Evolutionary conservation across 2,113 vertebrate species (phyloP), one percentile per base, ranked within the genome.

Genomic region (Cynocephalus volans): DNA sequence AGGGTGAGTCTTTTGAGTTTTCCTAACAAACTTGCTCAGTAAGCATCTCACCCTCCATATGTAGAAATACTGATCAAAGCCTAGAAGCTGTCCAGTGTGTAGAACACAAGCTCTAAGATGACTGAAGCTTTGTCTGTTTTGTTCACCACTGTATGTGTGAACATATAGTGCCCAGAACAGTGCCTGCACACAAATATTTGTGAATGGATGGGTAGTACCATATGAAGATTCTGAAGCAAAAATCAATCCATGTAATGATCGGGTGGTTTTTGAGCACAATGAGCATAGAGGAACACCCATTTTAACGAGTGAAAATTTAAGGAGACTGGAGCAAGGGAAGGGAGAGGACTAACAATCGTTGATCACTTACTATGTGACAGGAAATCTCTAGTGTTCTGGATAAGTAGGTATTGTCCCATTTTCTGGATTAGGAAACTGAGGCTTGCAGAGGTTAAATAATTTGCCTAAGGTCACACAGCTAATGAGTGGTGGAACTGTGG

Each of bases 301-400:
- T 77, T 77, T 84, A 88, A 83, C 52, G 58, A 97, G 17, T 11
- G 50, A 75, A 41, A 36, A 77, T 54, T 92, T 93, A 50, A 77
- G 26, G 88, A 83, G 50, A 88, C 10, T 33, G 5, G 56, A 93
- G 60, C 13, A 94, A 81, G 60, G 48, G 56, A 84, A 93, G 28
- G 45, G 88, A 72, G n/a, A 75, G 31, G 33, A 58, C 4, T 62
- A 73, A n/a, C 3, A 19, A 54, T 45, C 23, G 0, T 41, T 65
- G 21, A 54, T 45, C 28, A 67, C 36, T 72, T 90, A 11, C 5
- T 65, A 41, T 36, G 23, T 18, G 13, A 41, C 28, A 64, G 50
- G 60, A 89, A 89, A 41, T 92, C 62, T 60, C 41, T 73, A 0
- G 14, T 36, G 33, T 86, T 88, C 65, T 72, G 54, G 11, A 64